Conservation (phyloP, 2,888 invertebrate genomes). For the Deroplatys truncata region DNA sequence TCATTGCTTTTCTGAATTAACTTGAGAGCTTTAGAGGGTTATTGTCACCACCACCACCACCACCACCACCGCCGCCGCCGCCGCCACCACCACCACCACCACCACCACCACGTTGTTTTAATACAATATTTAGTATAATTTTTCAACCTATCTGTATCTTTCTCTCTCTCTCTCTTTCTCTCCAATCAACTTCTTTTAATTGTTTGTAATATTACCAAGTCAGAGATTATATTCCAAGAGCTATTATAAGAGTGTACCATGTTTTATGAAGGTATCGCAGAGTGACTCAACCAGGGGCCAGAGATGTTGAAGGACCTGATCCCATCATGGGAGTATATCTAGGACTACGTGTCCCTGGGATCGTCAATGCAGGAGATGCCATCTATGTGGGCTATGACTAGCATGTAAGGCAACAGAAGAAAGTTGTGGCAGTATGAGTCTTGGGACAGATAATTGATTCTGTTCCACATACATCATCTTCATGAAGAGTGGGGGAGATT, state of each 20-base stretch:
- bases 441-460: neutral
- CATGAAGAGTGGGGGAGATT: neutral
- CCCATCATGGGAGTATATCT: slow-evolving; percentile 24
- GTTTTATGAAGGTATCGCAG: neutral
- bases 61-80: no score
- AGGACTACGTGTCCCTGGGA: slow-evolving; percentile 37
- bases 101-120: no score
- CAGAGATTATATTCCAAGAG: no score
- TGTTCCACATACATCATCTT: neutral
- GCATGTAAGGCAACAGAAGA: neutral
- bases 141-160: no score
- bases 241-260: neutral
- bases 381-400: slow-evolving; percentile 45
- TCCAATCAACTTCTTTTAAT: no score
- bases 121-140: no score
- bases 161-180: no score
- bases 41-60: no score
- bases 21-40: no score
- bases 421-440: neutral
- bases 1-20: no score
- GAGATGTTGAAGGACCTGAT: slow-evolving; percentile 18
- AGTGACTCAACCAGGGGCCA: slow-evolving; percentile 25
- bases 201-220: no score
- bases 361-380: slow-evolving; percentile 47
- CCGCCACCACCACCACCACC: no score